Conservation (phyloP, 2,113 vertebrate species). For the Fregata magnificens region DNA sequence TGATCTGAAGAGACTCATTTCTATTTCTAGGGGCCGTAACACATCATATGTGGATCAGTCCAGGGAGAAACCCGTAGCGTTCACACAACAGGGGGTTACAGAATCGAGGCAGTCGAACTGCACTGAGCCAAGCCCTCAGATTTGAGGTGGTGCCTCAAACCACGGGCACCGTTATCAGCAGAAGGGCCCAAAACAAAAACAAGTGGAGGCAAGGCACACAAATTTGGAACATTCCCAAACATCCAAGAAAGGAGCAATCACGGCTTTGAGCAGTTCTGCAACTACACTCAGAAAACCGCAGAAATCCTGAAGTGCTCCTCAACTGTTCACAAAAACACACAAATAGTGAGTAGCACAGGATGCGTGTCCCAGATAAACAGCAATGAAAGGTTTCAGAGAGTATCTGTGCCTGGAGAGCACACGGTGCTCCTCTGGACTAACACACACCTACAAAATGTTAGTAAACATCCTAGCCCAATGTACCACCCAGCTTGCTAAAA, state of each 20-base stretch:
- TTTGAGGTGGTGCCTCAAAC: neutral
- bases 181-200: neutral
- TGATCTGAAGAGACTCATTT: neutral
- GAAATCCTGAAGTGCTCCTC: neutral
- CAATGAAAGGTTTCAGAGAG: neutral
- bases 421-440: neutral
- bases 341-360: neutral
- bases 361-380: neutral
- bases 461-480: neutral
- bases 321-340: neutral
- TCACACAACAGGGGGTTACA: neutral
- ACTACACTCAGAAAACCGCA: neutral
- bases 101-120: rapidly evolving
- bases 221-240: neutral
- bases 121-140: neutral
- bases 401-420: neutral
- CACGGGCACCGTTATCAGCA: neutral
- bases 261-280: neutral
- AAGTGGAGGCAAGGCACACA: neutral
- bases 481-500: neutral
- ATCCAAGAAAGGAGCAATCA: neutral
- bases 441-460: neutral
- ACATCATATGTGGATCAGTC: rapidly evolving
- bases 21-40: neutral
- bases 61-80: rapidly evolving